Conservation (phyloP, 2,797 vertebrate species). For the Helostoma temminkii region DNA sequence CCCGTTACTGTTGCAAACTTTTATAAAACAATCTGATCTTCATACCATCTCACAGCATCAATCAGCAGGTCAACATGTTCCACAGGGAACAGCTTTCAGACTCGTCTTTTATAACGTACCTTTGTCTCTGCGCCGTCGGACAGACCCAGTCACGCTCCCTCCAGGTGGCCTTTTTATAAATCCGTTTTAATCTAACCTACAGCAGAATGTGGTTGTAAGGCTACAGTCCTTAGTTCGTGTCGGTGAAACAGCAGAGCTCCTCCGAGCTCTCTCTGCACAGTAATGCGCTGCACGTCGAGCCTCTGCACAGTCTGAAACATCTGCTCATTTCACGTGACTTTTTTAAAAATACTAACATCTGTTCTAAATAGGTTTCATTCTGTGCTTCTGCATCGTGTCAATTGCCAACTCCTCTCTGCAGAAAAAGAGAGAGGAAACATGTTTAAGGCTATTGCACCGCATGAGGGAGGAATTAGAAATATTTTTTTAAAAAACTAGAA, state of each 20-base stretch:
- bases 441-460: slow-evolving; percentile 50
- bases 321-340: slow-evolving; percentile 96
- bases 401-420: slow-evolving; percentile 84
- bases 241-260: slow-evolving; percentile 30
- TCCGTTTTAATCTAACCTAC: slow-evolving; percentile 47
- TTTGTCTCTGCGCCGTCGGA: slow-evolving; percentile 30
- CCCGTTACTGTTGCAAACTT: slow-evolving; percentile 31
- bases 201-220: not conserved
- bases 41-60: slow-evolving; percentile 20
- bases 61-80: slow-evolving; percentile 4
- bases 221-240: not conserved
- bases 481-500: slow-evolving; percentile 8
- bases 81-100: not conserved
- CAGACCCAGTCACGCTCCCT: slow-evolving; percentile 2
- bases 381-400: slow-evolving; percentile 90
- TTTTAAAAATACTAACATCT: slow-evolving; percentile 92
- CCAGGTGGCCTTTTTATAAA: slow-evolving; percentile 45
- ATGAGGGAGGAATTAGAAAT: slow-evolving; percentile 28
- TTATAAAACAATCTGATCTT: slow-evolving; percentile 20
- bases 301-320: slow-evolving; percentile 88
- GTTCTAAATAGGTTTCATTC: slow-evolving; percentile 94
- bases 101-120: slow-evolving; percentile 41
- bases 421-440: slow-evolving; percentile 60
- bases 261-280: slow-evolving; percentile 73
- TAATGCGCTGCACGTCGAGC: slow-evolving; percentile 81